A percentile compares a stretch with the other conserved stretches of the same genome.
phyloP scores from a whole-genome alignment of 2,113 vertebrate genomes.

The Hydrolagus affinis region DNA sequence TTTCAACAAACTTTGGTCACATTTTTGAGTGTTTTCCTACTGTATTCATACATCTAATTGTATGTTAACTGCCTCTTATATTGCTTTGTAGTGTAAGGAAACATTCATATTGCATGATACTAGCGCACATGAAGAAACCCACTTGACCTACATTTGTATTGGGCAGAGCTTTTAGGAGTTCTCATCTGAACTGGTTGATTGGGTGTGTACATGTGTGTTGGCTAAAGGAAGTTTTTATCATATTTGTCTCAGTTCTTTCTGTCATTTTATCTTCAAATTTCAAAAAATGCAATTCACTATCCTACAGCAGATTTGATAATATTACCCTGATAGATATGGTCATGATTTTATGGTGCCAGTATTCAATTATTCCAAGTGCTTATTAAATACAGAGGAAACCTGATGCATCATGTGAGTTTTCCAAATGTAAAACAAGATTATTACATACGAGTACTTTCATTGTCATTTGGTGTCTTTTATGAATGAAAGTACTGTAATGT shows the following conservation, averaged over 20 bases:
- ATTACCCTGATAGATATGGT: background rate
- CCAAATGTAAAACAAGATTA: background rate
- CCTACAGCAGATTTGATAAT: background rate
- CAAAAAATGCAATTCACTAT: too few relatives aligned
- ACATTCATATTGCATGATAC: background rate
- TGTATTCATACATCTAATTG: constrained; percentile 19
- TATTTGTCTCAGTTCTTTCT: background rate
- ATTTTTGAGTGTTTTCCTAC: background rate
- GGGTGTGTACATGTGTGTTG: background rate
- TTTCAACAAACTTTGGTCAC: constrained; percentile 3
- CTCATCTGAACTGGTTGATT: background rate
- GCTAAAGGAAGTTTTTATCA: background rate
- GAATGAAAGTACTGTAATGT: background rate
- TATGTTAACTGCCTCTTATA: background rate
- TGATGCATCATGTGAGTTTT: background rate
- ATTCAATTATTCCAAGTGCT: background rate
- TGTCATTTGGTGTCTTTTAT: constrained; percentile 3
- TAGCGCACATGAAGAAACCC: background rate
- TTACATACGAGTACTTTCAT: background rate
- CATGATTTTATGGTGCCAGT: background rate
- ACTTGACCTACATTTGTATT: background rate
- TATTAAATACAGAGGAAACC: background rate
- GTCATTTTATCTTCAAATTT: background rate
- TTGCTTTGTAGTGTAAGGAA: background rate
- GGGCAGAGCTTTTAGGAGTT: background rate